Base-by-base conservation (phyloP, 2,888 invertebrate species). In the Hypercompe scribonia region DNA sequence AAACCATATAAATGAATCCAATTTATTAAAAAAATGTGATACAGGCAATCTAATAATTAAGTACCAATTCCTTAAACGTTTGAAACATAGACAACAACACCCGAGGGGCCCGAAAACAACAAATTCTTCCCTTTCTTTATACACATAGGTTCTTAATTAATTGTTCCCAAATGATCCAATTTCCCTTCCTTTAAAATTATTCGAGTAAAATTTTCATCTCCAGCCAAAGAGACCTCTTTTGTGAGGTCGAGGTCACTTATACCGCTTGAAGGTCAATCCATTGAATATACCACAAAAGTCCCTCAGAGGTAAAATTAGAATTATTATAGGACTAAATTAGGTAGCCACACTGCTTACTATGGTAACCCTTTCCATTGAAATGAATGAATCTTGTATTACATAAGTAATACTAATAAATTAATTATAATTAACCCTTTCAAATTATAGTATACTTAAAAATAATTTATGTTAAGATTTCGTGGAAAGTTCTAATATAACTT, bases 141-240 rank as follows among this genome's bases (percentile, higher is more conserved):
- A 74, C 75, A 78, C 79, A 79, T 75, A 75, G 68, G 66, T 5
- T 74, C 65, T 42, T 71, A 79, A 84, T 78, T 78, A 83, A 79
- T 82, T 74, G 75, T 75, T 81, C 79, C 78, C 77, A 81, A 78
- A 77, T 82, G 81, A 78, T 71, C 75, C 68, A 28, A 76, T 78
- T 81, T 79, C 74, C 79, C 72, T 78, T 75, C 42, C 68, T 74
- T 83, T 79, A 72, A 84, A 84, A 82, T 76, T 74, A 68, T 72
- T 73, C 73, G 36, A 78, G 67, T 80, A 24, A 74, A 78, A 77
- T 75, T 75, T 58, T 65, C 73, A 74, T 78, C 71, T 75, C 36
- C 65, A 50, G 65, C 71, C 68, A 34, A 28, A 28, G 72, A 70
- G 81, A 77, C 50, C 67, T 70, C 75, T 80, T 84, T 80, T 76